Conservation (phyloP, 2,888 invertebrate species). For the Nebria brevicollis region DNA sequence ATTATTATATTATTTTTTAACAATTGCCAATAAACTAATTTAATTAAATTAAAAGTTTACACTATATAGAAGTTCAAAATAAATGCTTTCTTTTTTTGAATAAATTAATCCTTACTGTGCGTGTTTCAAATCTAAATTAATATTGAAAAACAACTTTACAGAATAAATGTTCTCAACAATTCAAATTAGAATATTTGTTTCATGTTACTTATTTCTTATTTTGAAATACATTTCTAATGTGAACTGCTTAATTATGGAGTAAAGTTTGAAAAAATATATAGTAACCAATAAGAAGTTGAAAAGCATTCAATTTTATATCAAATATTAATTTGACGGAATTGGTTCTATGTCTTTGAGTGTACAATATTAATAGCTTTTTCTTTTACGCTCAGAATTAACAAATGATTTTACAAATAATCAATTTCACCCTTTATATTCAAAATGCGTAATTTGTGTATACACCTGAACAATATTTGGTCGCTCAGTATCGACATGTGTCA, state of each 20-base stretch:
- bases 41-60: too few relatives aligned
- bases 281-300: too few relatives aligned
- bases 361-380: not conserved
- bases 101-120: too few relatives aligned
- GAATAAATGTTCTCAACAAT: too few relatives aligned
- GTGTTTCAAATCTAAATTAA: not conserved
- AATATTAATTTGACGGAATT: not conserved
- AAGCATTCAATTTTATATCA: not conserved
- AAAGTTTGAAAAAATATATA: not conserved
- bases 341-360: not conserved
- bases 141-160: not conserved
- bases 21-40: too few relatives aligned
- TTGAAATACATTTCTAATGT: not conserved
- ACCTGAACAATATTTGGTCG: not conserved
- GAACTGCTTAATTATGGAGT: not conserved
- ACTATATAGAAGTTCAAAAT: too few relatives aligned
- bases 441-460: not conserved
- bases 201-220: not conserved
- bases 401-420: not conserved
- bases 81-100: too few relatives aligned
- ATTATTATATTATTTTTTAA: too few relatives aligned
- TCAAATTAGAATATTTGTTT: too few relatives aligned
- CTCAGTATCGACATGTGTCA: not conserved
- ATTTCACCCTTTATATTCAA: not conserved
- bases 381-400: not conserved